Evolutionary conservation across 1,140 invertebrate species (phyloP).

Genomic region (Drosophila eugracilis): DNA sequence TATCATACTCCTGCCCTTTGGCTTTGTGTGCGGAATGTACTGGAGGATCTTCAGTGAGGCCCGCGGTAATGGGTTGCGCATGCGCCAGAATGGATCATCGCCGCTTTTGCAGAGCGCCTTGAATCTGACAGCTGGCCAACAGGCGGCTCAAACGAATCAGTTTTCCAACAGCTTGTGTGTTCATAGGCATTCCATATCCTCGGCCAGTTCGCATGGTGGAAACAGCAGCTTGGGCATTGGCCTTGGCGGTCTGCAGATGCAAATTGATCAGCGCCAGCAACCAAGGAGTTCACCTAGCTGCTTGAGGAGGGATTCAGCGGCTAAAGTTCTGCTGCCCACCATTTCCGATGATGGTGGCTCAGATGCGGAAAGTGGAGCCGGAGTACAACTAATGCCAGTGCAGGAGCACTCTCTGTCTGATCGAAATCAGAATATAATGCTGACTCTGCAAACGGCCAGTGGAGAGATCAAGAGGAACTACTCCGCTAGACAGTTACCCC

Average conservation of each 20-base stretch:
- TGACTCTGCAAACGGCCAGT: constrained; percentile 74
- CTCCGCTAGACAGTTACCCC: constrained; percentile 71
- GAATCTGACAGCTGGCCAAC: constrained; percentile 79
- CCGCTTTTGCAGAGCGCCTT: constrained; percentile 85
- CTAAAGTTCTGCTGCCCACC: constrained; percentile 76
- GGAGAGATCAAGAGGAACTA: constrained; percentile 82
- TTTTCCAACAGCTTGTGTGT: constrained; percentile 79
- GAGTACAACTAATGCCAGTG: constrained; percentile 54
- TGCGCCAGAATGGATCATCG: constrained; percentile 88
- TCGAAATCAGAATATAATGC: constrained; percentile 76
- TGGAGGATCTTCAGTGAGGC: constrained; percentile 90
- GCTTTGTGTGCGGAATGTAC: constrained; percentile 90
- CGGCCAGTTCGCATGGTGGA: constrained; percentile 75
- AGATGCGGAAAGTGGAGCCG: constrained; percentile 51
- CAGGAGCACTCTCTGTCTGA: constrained; percentile 60
- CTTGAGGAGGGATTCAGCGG: constrained; percentile 74
- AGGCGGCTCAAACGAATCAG: constrained; percentile 79
- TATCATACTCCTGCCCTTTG: constrained; percentile 89
- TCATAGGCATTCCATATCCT: constrained; percentile 75
- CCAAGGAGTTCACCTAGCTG: constrained; percentile 67
- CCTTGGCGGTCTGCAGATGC: constrained; percentile 75
- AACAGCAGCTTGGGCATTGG: constrained; percentile 31
- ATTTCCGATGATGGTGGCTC: constrained; percentile 77
- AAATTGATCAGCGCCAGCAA: constrained; percentile 70
- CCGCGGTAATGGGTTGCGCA: constrained; percentile 89